phyloP scores from a whole-genome alignment of 2,113 vertebrate genomes.

The Rhegmatorhina hoffmannsi region DNA sequence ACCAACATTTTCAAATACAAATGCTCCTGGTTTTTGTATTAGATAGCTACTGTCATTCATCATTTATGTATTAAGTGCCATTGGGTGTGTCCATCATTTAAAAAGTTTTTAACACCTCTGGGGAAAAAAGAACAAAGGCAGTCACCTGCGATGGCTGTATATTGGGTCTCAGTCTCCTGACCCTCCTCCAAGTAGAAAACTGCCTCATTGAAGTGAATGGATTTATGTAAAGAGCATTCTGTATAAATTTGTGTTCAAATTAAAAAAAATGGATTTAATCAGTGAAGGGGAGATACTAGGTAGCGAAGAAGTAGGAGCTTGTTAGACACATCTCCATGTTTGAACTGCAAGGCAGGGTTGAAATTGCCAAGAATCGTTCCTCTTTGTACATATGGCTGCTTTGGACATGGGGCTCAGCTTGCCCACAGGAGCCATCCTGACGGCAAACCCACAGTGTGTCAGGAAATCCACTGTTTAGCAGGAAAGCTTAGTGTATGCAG shows the following conservation, averaged over 20 bases:
- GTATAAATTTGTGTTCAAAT: neutral
- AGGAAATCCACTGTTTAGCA: neutral
- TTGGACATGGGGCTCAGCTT: neutral
- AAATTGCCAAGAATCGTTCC: fast-evolving
- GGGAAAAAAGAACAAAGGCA: neutral
- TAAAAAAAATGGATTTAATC: neutral
- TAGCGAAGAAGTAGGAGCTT: neutral
- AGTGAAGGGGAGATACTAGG: neutral
- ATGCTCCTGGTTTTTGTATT: neutral
- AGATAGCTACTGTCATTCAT: neutral
- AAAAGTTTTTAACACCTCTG: neutral
- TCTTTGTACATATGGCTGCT: neutral
- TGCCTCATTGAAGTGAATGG: neutral
- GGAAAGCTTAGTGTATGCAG: neutral
- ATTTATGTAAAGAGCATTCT: neutral
- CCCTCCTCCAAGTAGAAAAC: neutral
- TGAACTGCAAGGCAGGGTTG: neutral
- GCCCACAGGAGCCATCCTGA: neutral
- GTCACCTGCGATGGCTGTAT: neutral
- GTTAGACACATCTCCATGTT: neutral
- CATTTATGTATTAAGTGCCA: neutral
- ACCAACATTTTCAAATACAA: neutral
- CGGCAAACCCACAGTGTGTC: neutral
- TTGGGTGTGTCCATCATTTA: neutral
- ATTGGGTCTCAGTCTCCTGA: neutral